Base-by-base conservation (phyloP, 2,888 invertebrate genomes). In the Cancer borealis region DNA sequence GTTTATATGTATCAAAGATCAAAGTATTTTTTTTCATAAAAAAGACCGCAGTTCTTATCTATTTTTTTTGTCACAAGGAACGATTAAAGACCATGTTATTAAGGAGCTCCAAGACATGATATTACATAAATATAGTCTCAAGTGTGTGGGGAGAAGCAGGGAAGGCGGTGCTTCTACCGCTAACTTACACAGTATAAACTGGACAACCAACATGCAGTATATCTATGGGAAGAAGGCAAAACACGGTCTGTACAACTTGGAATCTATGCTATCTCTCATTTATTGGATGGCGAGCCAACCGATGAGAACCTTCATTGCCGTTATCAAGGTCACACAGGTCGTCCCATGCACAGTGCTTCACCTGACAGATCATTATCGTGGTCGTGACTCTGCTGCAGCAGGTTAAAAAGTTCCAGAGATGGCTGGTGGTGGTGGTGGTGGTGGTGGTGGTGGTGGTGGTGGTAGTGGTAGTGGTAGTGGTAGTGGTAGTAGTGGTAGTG, bases 331-430 rank as follows among this genome's bases (percentile, higher is more conserved):
- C 39, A 84, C 30, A 39, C 39, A 10, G 39, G 10, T 12, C 39
- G 84, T 84, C 84, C 39, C 12, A 30, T 3, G 84, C 84, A 14
- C 84, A 30, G 39, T 39, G 84, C 30, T 84, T 39, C 84, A 39
- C 14, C 84, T 84, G 84, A 84, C 84, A 84, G 84, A 84, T 84
- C 84, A 84, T 84, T 84, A 84, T 84, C 84, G 84, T 39, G 84
- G 84, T 84, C 84, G 84, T 84, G 84, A 84, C 84, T 84, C 14
- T 39, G 39, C 12, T 84, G 39, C 30, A 30, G 6, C 84, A 30
- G 39, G 84, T 3, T 84, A 84, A 84, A 84, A 84, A 84, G 84
- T 3, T 84, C 39, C 14, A n/a, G 12, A 14, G 84, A 17, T 30
- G 84, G 39, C 17, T 66, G 60, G 60, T 66, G 60, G 60, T 66